A percentile compares a stretch with the other conserved stretches of the same genome.
phyloP scores from a whole-genome alignment of 1,140 invertebrate genomes.

The Mylabris phalerata region DNA sequence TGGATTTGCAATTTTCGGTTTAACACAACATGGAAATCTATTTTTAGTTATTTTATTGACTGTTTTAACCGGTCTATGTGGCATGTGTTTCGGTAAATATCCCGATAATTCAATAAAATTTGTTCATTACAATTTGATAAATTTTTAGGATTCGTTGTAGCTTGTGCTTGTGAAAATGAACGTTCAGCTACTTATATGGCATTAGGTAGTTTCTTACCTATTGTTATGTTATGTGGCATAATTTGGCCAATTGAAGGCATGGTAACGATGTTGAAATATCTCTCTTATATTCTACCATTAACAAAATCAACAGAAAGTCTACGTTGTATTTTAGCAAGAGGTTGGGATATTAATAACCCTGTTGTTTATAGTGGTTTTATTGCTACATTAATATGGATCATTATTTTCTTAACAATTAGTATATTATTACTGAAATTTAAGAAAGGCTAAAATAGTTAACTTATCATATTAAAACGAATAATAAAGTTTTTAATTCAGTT shows the following conservation, averaged over 20 bases:
- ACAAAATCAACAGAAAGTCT: conserved; percentile 91
- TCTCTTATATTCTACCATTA: conserved; percentile 76
- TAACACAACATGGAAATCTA: conserved; percentile 74
- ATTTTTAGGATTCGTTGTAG: conserved; percentile 75
- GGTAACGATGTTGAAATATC: conserved; percentile 67
- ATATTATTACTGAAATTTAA: conserved; percentile 76
- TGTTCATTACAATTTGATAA: conserved; percentile 1
- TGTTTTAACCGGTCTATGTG: conserved; percentile 78
- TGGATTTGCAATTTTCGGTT: conserved; percentile 72
- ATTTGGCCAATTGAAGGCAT: conserved; percentile 83
- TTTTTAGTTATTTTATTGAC: conserved; percentile 69
- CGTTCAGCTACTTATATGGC: conserved; percentile 88
- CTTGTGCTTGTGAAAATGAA: conserved; percentile 81
- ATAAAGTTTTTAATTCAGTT: no score
- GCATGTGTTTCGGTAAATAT: conserved; percentile 76
- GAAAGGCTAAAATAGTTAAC: conserved; percentile 48
- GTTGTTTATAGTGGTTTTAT: conserved; percentile 82
- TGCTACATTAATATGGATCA: conserved; percentile 76
- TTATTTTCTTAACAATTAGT: conserved; percentile 71
- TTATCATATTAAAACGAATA: no score
- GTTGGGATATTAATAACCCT: conserved; percentile 71
- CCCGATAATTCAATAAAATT: neutral
- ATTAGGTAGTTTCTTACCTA: conserved; percentile 88
- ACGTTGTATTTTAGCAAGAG: conserved; percentile 77
- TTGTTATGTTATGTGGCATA: conserved; percentile 81